Conservation (phyloP, 2,797 vertebrate species). For the Crenichthys baileyi region DNA sequence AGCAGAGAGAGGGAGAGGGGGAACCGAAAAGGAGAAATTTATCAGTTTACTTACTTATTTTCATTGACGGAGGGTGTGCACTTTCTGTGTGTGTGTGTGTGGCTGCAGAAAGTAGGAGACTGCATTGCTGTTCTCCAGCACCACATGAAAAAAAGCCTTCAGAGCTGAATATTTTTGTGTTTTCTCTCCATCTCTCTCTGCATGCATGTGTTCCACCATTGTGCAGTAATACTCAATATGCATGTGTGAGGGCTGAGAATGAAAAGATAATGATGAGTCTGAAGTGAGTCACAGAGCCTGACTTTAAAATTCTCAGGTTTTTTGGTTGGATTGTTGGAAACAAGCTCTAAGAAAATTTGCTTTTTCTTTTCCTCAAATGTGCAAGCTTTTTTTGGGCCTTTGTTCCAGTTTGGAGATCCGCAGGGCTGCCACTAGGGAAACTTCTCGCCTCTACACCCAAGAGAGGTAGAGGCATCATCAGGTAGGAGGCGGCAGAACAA, state of each 20-base stretch:
- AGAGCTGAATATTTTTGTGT: slow-evolving; percentile 53
- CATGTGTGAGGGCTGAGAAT: slow-evolving; percentile 21
- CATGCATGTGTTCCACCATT: slow-evolving; percentile 30
- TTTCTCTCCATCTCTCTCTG: slow-evolving; percentile 45
- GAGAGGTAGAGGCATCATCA: slow-evolving; percentile 67
- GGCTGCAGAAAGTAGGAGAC: slow-evolving; percentile 70
- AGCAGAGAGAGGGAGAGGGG: slow-evolving; percentile 36
- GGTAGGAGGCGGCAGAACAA: slow-evolving; percentile 62
- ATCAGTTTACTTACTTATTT: slow-evolving; percentile 77
- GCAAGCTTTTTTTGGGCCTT: slow-evolving; percentile 45
- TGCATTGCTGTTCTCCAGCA: slow-evolving; percentile 82
- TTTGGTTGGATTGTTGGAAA: slow-evolving; percentile 17
- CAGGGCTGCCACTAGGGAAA: slow-evolving; percentile 56
- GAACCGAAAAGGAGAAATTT: slow-evolving; percentile 67
- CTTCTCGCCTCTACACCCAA: slow-evolving; percentile 56
- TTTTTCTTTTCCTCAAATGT: slow-evolving; percentile 9
- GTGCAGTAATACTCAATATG: slow-evolving; percentile 20
- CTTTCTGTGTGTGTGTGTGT: slow-evolving; percentile 44
- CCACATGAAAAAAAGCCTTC: slow-evolving; percentile 56
- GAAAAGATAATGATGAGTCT: slow-evolving; percentile 31
- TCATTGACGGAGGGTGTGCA: slow-evolving; percentile 34
- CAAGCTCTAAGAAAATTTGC: slow-evolving; percentile 10
- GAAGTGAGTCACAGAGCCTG: slow-evolving; percentile 42
- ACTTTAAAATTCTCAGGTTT: slow-evolving; percentile 32
- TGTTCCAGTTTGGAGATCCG: slow-evolving; percentile 61